Percentiles rank a stretch among this genome's conserved stretches.
Evolutionary conservation across 2,888 invertebrate species (phyloP).

Genomic region (Calameuta idolon): DNA sequence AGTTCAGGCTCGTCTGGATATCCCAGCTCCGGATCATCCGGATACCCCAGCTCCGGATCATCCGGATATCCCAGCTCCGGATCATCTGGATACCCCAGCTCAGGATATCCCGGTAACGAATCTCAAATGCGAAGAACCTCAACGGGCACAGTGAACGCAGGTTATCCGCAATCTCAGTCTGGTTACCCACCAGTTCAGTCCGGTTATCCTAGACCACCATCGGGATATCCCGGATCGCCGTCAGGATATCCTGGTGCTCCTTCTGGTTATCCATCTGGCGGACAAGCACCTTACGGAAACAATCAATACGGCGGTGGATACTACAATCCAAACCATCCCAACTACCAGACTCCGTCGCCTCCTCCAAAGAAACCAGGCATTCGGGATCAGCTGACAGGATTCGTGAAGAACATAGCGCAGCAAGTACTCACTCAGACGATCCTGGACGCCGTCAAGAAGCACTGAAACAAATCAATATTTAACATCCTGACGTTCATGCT

Average conservation of each 20-base stretch:
- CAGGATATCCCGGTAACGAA: conserved; percentile 27
- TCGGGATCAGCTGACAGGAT: conserved; percentile 47
- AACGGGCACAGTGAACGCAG: conserved; percentile 9
- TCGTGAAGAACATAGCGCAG: conserved; percentile 54
- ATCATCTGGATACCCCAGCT: conserved; percentile 19
- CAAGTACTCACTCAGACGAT: conserved; percentile 52
- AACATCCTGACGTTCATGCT: background rate
- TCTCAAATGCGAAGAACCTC: conserved; percentile 15
- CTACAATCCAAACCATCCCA: conserved; percentile 6
- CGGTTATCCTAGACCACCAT: conserved; percentile 24
- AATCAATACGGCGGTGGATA: conserved; percentile 21
- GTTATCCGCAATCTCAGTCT: conserved; percentile 7
- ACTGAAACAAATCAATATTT: background rate
- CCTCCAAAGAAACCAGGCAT: conserved; percentile 52
- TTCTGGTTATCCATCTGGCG: conserved; percentile 21
- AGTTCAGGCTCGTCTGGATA: conserved; percentile 11
- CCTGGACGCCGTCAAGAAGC: conserved; percentile 34
- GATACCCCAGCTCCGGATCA: conserved; percentile 10
- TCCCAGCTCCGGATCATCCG: conserved; percentile 9
- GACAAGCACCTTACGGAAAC: conserved; percentile 20
- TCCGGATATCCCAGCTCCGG: conserved; percentile 25
- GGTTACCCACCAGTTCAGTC: conserved; percentile 9
- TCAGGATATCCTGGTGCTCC: conserved; percentile 27
- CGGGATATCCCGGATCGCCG: conserved; percentile 36
- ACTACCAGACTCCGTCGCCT: conserved; percentile 29